phyloP scores from a whole-genome alignment of 2,888 invertebrate genomes.

The Nesidiocoris tenuis region DNA sequence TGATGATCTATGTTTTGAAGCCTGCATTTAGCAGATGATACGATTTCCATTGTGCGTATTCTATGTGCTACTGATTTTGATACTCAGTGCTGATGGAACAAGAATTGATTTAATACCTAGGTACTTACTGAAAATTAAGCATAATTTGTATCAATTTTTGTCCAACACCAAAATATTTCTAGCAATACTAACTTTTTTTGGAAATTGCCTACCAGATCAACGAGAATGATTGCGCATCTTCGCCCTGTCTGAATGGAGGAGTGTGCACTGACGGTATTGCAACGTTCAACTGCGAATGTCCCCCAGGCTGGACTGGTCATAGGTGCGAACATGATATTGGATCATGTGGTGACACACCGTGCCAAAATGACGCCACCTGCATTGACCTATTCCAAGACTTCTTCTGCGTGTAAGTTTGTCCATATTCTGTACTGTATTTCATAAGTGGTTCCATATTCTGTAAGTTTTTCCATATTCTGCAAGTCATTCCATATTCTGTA shows the following conservation, averaged over 20 bases:
- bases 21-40: too few species aligned
- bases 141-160: too few species aligned
- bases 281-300: slow-evolving; percentile 77
- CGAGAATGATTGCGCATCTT: slow-evolving; percentile 80
- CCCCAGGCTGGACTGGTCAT: slow-evolving; percentile 81
- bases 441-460: background rate
- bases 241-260: slow-evolving; percentile 87
- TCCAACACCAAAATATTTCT: too few species aligned
- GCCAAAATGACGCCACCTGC: slow-evolving; percentile 89
- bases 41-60: too few species aligned
- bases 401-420: slow-evolving; percentile 78
- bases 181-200: too few species aligned
- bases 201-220: too few species aligned
- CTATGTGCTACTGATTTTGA: too few species aligned
- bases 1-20: too few species aligned
- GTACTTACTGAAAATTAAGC: too few species aligned
- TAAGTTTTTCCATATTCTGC: background rate
- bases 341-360: slow-evolving; percentile 80
- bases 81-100: too few species aligned
- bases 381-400: slow-evolving; percentile 89
- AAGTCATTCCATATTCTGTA: too few species aligned
- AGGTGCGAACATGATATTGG: slow-evolving; percentile 86
- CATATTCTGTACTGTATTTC: background rate
- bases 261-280: slow-evolving; percentile 83
- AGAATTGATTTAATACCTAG: too few species aligned